Percentiles rank a stretch among this genome's conserved stretches.
phyloP scores from a whole-genome alignment of 2,888 invertebrate species.

The Rhingia rostrata region DNA sequence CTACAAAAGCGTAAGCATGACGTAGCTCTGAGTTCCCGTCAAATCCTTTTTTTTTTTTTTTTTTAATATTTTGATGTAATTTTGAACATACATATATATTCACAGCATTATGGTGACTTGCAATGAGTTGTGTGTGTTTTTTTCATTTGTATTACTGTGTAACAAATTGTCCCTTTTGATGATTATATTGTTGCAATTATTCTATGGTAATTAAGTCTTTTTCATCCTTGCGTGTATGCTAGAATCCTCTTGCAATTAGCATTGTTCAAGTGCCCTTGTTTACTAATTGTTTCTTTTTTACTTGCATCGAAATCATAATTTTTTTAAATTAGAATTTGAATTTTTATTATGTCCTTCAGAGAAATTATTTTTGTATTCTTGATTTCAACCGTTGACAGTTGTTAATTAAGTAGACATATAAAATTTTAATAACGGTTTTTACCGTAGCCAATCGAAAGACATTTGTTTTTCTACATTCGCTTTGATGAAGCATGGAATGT shows the following conservation, averaged over 20 bases:
- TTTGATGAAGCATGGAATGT: too few relatives aligned
- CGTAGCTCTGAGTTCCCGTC: slow-evolving; percentile 44
- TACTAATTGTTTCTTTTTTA: slow-evolving; percentile 2
- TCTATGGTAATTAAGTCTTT: slow-evolving; percentile 65
- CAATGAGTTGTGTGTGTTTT: slow-evolving; percentile 57
- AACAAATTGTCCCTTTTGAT: slow-evolving; percentile 36
- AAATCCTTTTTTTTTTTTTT: slow-evolving; percentile 42
- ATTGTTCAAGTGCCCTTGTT: slow-evolving; percentile 58
- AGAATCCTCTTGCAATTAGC: slow-evolving; percentile 59
- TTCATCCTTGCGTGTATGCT: slow-evolving; percentile 16
- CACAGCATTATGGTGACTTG: slow-evolving; percentile 50
- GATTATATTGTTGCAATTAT: slow-evolving; percentile 67
- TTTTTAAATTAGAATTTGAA: slow-evolving; percentile 46
- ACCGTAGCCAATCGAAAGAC: too few relatives aligned
- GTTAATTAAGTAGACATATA: too few relatives aligned
- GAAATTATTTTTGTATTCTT: not conserved
- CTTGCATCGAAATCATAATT: slow-evolving; percentile 30
- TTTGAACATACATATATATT: slow-evolving; percentile 35
- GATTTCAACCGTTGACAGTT: too few relatives aligned
- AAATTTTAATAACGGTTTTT: too few relatives aligned
- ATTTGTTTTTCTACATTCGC: too few relatives aligned
- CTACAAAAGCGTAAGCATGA: slow-evolving; percentile 53
- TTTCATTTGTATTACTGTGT: slow-evolving; percentile 35
- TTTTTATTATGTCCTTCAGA: slow-evolving; percentile 7
- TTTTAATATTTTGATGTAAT: slow-evolving; percentile 45